These are phyloP conservation scores for Stigmatopora argus DNA, from an alignment of 2,113 vertebrate genomes.

Conservation along the genomic window DNA sequence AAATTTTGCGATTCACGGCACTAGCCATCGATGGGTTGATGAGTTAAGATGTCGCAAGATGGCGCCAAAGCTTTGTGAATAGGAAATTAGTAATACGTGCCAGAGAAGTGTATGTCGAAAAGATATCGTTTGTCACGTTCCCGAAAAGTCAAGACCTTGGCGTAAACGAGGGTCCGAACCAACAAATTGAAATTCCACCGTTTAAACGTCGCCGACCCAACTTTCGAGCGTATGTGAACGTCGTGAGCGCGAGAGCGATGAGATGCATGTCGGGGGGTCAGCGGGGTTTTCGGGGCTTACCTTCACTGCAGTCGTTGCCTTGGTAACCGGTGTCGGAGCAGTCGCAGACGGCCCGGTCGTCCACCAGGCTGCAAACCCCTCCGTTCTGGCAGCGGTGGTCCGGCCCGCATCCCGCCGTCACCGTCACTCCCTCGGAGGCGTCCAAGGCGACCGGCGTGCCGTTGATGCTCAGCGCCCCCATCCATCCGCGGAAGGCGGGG, in stretches of 20 bases:
- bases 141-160: too few relatives aligned
- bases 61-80: not conserved
- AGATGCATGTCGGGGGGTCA: constrained; percentile 60
- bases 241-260: constrained; percentile 33
- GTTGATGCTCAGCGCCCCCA: constrained; percentile 85
- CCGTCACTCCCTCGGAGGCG: constrained; percentile 81
- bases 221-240: not conserved
- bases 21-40: not conserved
- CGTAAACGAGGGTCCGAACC: not conserved
- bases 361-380: constrained; percentile 90
- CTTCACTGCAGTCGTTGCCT: constrained; percentile 99
- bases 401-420: constrained; percentile 76
- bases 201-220: not conserved
- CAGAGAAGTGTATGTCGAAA: not conserved
- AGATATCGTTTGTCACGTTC: not conserved
- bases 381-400: constrained; percentile 91
- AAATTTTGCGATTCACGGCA: too few relatives aligned
- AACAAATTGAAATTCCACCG: not conserved
- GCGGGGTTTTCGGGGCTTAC: constrained; percentile 75
- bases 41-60: not conserved
- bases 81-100: not conserved
- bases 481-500: constrained; percentile 88
- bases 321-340: constrained; percentile 93
- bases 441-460: constrained; percentile 71
- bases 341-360: constrained; percentile 88